A percentile compares a stretch with the other conserved stretches of the same genome.
These are phyloP conservation scores for Teinopalpus imperialis DNA, from an alignment of 2,888 invertebrate genomes.

Conservation along the genomic window DNA sequence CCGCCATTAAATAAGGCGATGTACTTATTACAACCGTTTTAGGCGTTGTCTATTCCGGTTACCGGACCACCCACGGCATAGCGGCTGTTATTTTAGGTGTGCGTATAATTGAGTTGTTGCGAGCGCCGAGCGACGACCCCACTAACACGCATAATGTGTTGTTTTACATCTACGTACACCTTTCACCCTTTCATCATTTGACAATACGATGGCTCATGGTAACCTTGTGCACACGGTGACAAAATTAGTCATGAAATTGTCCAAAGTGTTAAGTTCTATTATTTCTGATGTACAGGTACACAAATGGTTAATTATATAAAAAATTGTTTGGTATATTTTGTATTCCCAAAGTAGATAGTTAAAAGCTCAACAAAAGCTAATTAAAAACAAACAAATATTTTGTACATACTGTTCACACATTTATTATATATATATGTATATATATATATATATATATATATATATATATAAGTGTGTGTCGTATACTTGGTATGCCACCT, in stretches of 20 bases:
- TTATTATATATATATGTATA: constrained; percentile 1
- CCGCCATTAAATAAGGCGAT: constrained; percentile 43
- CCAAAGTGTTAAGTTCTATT: too few relatives aligned
- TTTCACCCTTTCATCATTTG: constrained; percentile 31
- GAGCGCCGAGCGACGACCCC: constrained; percentile 57
- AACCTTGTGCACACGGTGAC: not conserved
- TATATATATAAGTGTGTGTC: too few relatives aligned
- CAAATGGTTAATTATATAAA: too few relatives aligned
- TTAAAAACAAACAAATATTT: too few relatives aligned
- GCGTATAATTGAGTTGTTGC: constrained; percentile 75
- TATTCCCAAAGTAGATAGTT: too few relatives aligned
- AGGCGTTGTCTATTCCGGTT: constrained; percentile 63
- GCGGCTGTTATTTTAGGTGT: constrained; percentile 71
- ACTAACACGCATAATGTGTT: constrained; percentile 60
- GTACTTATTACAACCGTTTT: constrained; percentile 51
- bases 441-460: too few relatives aligned
- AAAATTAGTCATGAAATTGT: not conserved
- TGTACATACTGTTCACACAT: too few relatives aligned
- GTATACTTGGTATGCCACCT: too few relatives aligned
- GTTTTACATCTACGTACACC: constrained; percentile 56
- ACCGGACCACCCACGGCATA: constrained; percentile 42
- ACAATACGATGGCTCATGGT: not conserved
- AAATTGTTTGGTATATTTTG: too few relatives aligned
- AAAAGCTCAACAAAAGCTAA: too few relatives aligned
- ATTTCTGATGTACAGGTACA: too few relatives aligned